These are phyloP conservation scores for Tuberolachnus salignus DNA, from an alignment of 2,888 invertebrate genomes.

Conservation along the genomic window DNA sequence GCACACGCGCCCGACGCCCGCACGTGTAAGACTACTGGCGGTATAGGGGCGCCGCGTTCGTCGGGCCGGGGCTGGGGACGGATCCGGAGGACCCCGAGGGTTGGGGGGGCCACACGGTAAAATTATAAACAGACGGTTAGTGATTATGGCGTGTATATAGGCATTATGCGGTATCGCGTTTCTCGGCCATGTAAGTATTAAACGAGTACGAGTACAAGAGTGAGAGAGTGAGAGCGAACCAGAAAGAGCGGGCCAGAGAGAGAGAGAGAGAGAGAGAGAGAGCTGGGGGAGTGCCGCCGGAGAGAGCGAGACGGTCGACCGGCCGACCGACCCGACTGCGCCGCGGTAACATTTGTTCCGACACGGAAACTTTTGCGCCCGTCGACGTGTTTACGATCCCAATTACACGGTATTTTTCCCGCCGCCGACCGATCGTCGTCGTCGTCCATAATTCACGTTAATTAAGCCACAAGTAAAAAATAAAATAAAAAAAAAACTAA, in stretches of 20 bases:
- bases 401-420: constrained; percentile 43
- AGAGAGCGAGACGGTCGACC: no score
- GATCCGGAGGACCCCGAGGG: neutral
- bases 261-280: no score
- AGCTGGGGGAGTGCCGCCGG: no score
- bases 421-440: neutral
- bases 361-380: constrained; percentile 27
- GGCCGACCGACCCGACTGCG: neutral
- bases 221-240: no score
- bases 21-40: neutral
- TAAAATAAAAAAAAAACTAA: no score
- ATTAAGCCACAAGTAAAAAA: neutral
- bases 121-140: constrained; percentile 51
- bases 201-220: neutral
- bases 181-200: neutral
- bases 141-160: neutral
- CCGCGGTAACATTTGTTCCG: constrained; percentile 42
- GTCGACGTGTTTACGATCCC: constrained; percentile 51
- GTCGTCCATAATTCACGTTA: neutral
- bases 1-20: neutral
- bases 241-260: no score
- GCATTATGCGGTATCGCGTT: constrained; percentile 35
- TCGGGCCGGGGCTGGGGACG: no score
- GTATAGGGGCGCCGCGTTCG: no score
- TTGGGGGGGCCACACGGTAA: neutral